Conservation (phyloP, 1,140 invertebrate species). For the Neocloeon triangulifer region DNA sequence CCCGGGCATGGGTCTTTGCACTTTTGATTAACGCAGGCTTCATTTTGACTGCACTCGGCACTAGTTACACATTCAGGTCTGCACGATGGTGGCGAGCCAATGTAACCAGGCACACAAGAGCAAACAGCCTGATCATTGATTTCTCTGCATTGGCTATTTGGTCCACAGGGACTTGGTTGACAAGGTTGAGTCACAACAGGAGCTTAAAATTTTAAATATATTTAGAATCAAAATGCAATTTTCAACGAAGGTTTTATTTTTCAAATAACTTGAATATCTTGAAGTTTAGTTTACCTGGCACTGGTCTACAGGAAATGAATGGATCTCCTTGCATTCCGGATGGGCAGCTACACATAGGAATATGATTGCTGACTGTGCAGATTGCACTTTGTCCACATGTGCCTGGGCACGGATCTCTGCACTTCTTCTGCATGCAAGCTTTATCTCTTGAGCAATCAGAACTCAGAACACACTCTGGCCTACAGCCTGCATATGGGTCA, state of each 20-base stretch:
- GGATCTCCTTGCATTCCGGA: conserved; percentile 48
- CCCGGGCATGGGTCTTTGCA: conserved; percentile 34
- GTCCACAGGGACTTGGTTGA: conserved; percentile 43
- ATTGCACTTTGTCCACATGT: conserved; percentile 49
- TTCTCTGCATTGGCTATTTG: conserved; percentile 36
- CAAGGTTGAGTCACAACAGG: conserved; percentile 29
- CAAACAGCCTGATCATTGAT: conserved; percentile 34
- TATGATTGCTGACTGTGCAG: conserved; percentile 48
- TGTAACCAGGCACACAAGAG: conserved; percentile 30
- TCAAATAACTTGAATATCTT: background rate
- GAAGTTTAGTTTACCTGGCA: conserved; percentile 5
- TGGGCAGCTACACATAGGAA: conserved; percentile 47
- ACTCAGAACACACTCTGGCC: conserved; percentile 47
- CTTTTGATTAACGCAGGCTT: conserved; percentile 32
- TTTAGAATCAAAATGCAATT: background rate
- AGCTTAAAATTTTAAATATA: background rate
- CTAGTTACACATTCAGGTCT: conserved; percentile 35
- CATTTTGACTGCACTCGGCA: conserved; percentile 29
- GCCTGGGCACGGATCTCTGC: conserved; percentile 42
- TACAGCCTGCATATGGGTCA: conserved; percentile 47
- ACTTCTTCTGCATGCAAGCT: conserved; percentile 43
- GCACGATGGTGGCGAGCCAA: conserved; percentile 34
- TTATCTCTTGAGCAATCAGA: conserved; percentile 39
- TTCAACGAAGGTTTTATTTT: background rate
- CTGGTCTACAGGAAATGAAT: conserved; percentile 27